Base-by-base conservation (phyloP, 2,888 invertebrate genomes). In the Watsonalla cultraria region DNA sequence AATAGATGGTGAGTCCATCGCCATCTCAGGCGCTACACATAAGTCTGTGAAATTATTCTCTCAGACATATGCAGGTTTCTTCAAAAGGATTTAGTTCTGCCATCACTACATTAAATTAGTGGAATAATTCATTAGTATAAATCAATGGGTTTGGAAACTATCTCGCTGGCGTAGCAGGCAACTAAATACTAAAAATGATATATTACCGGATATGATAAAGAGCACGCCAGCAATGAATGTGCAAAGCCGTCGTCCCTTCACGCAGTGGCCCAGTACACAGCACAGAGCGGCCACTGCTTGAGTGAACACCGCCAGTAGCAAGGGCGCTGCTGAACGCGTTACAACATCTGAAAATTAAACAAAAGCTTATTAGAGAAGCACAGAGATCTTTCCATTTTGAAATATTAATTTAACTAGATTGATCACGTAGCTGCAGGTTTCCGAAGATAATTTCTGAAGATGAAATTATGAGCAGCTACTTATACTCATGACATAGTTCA, bases 181-280 rank as follows among this genome's bases (percentile, higher is more conserved):
- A 42, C 11, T 42, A 42, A 51, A n/a, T n/a, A n/a, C n/a, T n/a
- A n/a, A 35, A 24, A 51, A 39, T 8, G 50, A 49, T 34, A 7
- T 37, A 91, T 91, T 83, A 97, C 97, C 97, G 86, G 97, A 96
- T 73, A 97, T 93, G 78, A 97, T 96, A 84, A 97, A 97, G 61
- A 96, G 92, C 62, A 97, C 95, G 42, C 97, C 97, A 35, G 97
- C 95, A 61, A 96, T 92, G 82, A 97, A 97, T 51, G 96, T 96
- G 85, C 94, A 96, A 48, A 97, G 91, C 58, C 95, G 92, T 64
- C 95, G 93, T 52, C 94, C 94, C 70, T 94, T 93, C 51, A 94
- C 93, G 74, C 95, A 94, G 73, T 96, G 96, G 11, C 97, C 97
- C 54, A 96, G 90, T 53, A 96, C 92, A 78, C 96, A 96, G 73